Conservation (phyloP, 2,888 invertebrate species). For the Chloromyia formosa region DNA sequence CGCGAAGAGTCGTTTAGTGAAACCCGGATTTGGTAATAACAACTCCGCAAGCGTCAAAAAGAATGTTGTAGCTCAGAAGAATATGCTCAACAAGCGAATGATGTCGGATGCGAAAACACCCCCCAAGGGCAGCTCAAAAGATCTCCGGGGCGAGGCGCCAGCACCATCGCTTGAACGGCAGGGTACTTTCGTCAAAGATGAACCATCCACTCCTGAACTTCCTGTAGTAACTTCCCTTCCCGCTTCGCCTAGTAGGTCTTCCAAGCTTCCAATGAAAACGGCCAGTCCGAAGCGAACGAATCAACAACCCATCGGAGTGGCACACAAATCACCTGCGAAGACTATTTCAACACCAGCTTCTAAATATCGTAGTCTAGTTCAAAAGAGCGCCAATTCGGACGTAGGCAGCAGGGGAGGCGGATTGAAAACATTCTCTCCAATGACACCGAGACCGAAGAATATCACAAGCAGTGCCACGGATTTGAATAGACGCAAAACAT, state of each 20-base stretch:
- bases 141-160: constrained; percentile 53
- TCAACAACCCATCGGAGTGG: neutral
- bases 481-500: constrained; percentile 46
- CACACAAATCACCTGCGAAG: constrained; percentile 49
- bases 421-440: constrained; percentile 47
- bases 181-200: constrained; percentile 92
- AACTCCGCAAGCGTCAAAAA: constrained; percentile 52
- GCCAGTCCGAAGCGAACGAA: constrained; percentile 24
- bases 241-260: constrained; percentile 55
- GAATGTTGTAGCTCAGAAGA: constrained; percentile 49
- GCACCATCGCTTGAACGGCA: constrained; percentile 75
- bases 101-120: constrained; percentile 28
- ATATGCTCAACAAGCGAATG: constrained; percentile 49
- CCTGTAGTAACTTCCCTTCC: constrained; percentile 58
- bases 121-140: constrained; percentile 51
- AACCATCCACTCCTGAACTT: constrained; percentile 64
- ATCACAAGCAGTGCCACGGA: constrained; percentile 8
- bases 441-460: constrained; percentile 50
- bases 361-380: constrained; percentile 64
- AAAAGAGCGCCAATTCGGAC: constrained; percentile 47
- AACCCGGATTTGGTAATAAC: constrained; percentile 44
- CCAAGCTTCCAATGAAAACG: constrained; percentile 61
- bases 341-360: constrained; percentile 46
- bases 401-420: constrained; percentile 51
- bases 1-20: constrained; percentile 26